These are phyloP conservation scores for Dasyurus viverrinus DNA, from an alignment of 2,113 vertebrate species.

Conservation along the genomic window DNA sequence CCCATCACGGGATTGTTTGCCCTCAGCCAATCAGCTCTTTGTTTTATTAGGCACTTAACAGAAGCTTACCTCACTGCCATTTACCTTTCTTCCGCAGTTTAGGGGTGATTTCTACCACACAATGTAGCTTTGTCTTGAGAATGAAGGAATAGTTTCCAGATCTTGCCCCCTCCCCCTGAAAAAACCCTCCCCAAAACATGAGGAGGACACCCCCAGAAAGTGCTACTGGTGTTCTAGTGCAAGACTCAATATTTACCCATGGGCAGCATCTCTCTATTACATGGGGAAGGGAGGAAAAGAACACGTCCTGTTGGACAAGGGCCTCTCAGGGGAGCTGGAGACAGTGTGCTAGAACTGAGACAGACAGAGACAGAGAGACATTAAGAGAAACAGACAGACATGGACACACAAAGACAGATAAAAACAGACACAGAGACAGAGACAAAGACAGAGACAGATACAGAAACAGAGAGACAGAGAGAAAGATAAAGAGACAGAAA, in stretches of 20 bases:
- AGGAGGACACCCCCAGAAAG: slow-evolving; percentile 56
- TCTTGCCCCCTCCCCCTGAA: neutral
- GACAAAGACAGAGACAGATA: neutral
- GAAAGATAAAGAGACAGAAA: slow-evolving; percentile 41
- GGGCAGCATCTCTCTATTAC: slow-evolving; percentile 37
- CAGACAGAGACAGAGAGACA: neutral
- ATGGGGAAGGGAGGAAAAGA: neutral
- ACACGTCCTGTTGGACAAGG: neutral
- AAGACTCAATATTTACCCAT: slow-evolving; percentile 54
- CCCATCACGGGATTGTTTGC: slow-evolving; percentile 16
- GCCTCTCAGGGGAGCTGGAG: slow-evolving; percentile 19
- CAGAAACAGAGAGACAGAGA: slow-evolving; percentile 13
- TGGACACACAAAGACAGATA: neutral
- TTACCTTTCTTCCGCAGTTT: neutral
- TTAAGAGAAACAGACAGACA: slow-evolving; percentile 49
- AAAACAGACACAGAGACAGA: slow-evolving; percentile 45
- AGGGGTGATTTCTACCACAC: slow-evolving; percentile 26
- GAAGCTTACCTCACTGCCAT: slow-evolving; percentile 56
- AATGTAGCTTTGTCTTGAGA: slow-evolving; percentile 35
- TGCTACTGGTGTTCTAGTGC: slow-evolving; percentile 54
- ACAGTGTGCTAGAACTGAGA: neutral
- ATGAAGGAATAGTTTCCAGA: slow-evolving; percentile 31
- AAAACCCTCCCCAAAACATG: slow-evolving; percentile 38
- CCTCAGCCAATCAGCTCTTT: slow-evolving; percentile 56
- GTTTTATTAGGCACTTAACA: slow-evolving; percentile 63